These are phyloP conservation scores for Nomada lathburiana DNA, from an alignment of 2,888 invertebrate species.

Conservation along the genomic window DNA sequence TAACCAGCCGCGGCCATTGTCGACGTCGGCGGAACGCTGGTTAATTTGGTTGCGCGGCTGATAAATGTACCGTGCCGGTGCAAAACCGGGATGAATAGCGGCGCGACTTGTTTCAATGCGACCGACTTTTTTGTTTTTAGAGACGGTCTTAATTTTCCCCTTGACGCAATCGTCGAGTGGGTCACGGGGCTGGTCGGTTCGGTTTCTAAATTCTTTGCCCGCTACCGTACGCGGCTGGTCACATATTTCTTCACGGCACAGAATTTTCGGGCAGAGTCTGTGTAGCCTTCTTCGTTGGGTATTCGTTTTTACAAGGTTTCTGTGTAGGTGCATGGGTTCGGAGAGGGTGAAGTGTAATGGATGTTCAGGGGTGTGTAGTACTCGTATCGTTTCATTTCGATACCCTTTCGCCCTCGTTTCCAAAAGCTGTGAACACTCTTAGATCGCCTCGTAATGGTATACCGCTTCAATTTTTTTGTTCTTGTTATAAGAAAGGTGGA, in stretches of 20 bases:
- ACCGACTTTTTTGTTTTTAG: conserved; percentile 16
- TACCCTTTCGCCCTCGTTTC: too few species aligned
- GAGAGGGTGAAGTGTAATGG: background rate
- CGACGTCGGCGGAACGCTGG: conserved; percentile 23
- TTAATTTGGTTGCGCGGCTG: conserved; percentile 37
- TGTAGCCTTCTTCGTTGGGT: too few species aligned
- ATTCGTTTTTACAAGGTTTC: background rate
- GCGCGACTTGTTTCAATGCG: conserved; percentile 36
- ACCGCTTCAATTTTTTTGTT: background rate
- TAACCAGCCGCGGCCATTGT: conserved; percentile 12
- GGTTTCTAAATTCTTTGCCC: conserved; percentile 42
- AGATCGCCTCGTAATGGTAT: too few species aligned
- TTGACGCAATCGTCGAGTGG: conserved; percentile 23
- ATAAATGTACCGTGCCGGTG: conserved; percentile 39
- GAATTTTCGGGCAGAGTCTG: background rate
- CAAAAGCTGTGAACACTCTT: too few species aligned
- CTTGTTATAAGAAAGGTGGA: background rate
- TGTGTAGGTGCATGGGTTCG: background rate
- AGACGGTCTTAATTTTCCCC: conserved; percentile 27
- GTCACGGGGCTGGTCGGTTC: conserved; percentile 9
- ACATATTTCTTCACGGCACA: background rate
- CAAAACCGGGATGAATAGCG: conserved; percentile 37
- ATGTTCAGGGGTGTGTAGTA: too few species aligned
- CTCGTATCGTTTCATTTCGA: too few species aligned
- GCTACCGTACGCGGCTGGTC: conserved; percentile 7